Evolutionary conservation across 2,113 vertebrate genomes (phyloP), one percentile per base, ranked within the genome.

Genomic region (Tapirus terrestris): DNA sequence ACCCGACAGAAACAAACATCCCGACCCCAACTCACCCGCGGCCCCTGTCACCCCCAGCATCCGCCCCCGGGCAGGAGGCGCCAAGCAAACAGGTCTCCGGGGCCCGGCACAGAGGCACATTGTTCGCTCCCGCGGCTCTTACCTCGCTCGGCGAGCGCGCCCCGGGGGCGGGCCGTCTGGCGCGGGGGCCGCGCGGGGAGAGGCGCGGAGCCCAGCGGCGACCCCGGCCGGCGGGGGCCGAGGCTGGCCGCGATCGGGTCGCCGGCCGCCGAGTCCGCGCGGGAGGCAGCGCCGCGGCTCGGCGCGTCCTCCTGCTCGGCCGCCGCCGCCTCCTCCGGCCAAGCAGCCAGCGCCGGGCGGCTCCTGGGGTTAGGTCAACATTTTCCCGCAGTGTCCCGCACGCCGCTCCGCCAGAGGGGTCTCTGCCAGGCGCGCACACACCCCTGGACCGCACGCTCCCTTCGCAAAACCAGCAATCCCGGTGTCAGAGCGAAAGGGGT

Each of bases 351-450:
- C 97, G 97, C 98, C 98, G 80, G 98, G 98, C 98, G 98, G 97
- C 98, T 98, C 92, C 98, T 93, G 89, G 80, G 98, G 97, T 98
- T 99, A 99, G 99, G 99, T 99, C 99, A 99, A 99, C 98, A 99
- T 99, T 98, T 98, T 98, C 99, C 98, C 97, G 99, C 98, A 98
- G 98, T 92, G 98, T 98, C 98, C 98, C 98, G 96, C 98, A 80
- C 99, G 96, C 99, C 96, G 98, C 98, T 99, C 98, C 98, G 98
- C 98, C 94, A 96, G 92, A 87, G 68, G 96, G 60, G 39, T 86
- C 79, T 75, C 36, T 61, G 17, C 33, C 67, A 63, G 93, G n/a
- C 92, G n/a, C 96, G 94, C 82, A 20, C 95, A 9, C 98, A 77
- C 75, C 43, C 83, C 83, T 56, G 25, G n/a, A 81, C 39, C 81